Conservation (phyloP, 2,113 vertebrate species). For the Australoheros scitulus region DNA sequence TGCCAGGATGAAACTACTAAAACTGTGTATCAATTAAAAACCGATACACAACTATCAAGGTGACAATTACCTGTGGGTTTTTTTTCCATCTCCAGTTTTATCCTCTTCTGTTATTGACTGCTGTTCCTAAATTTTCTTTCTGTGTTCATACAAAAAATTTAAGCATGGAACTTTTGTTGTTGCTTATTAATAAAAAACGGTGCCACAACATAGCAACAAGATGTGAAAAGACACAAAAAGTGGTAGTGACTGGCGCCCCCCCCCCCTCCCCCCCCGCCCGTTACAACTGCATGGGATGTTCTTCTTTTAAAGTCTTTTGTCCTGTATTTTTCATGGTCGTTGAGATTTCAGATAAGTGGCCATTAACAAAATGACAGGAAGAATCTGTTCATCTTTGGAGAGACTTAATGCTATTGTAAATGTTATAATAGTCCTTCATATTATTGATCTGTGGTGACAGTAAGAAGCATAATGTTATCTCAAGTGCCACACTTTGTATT, state of each 20-base stretch:
- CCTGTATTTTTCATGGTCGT: not conserved
- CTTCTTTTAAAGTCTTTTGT: too few relatives aligned
- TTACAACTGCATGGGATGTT: too few relatives aligned
- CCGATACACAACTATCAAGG: not conserved
- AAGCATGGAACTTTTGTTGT: not conserved
- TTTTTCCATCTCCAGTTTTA: not conserved
- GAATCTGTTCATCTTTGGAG: slow-evolving; percentile 36
- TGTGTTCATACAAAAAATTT: not conserved
- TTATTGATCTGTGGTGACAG: slow-evolving; percentile 53
- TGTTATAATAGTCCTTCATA: not conserved
- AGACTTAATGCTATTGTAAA: slow-evolving; percentile 23
- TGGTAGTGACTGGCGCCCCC: too few relatives aligned
- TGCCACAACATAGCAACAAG: too few relatives aligned
- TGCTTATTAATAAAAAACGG: not conserved
- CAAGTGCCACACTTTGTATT: slow-evolving; percentile 17
- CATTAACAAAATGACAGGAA: slow-evolving; percentile 34
- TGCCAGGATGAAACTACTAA: not conserved
- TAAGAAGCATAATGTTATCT: slow-evolving; percentile 35
- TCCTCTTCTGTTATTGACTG: not conserved
- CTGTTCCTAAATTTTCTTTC: not conserved
- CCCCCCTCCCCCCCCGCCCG: too few relatives aligned
- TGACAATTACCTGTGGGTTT: not conserved
- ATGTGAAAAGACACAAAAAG: too few relatives aligned
- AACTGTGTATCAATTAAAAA: not conserved
- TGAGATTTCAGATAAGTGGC: slow-evolving; percentile 45